Evolutionary conservation across 2,113 vertebrate species (phyloP).

Genomic region (Lophura nycthemera): DNA sequence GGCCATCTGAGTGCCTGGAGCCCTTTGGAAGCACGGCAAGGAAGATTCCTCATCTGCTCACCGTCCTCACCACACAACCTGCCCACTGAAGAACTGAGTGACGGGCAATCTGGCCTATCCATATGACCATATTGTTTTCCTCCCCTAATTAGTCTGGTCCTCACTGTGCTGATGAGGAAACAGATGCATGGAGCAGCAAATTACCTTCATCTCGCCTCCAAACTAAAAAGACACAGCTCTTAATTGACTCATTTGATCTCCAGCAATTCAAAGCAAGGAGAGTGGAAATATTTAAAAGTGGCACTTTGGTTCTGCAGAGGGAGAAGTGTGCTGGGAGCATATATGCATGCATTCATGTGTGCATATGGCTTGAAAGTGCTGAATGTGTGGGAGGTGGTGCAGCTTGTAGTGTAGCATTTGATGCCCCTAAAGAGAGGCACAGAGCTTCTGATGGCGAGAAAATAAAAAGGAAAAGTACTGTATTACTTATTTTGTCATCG

Average conservation of each 20-base stretch:
- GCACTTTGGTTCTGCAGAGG: constrained; percentile 45
- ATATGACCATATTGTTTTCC: constrained; percentile 87
- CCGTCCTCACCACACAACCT: constrained; percentile 71
- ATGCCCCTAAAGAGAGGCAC: neutral
- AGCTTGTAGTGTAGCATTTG: neutral
- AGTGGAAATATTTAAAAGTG: constrained; percentile 78
- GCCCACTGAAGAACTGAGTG: constrained; percentile 78
- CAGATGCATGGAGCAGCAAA: constrained; percentile 84
- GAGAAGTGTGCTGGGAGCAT: neutral
- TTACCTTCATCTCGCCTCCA: constrained; percentile 79
- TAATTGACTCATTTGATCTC: constrained; percentile 85
- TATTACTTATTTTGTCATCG: neutral
- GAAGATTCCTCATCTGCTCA: constrained; percentile 63
- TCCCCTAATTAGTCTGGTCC: constrained; percentile 84
- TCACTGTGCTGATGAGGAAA: constrained; percentile 84
- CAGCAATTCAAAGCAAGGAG: constrained; percentile 77
- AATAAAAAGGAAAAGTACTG: neutral
- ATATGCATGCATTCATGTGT: neutral
- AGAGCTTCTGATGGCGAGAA: neutral
- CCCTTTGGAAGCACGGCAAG: neutral
- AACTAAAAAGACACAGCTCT: constrained; percentile 77
- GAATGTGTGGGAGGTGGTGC: neutral
- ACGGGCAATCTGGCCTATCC: constrained; percentile 85
- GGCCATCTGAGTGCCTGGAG: constrained; percentile 48
- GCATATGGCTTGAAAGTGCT: neutral